Percentiles rank a stretch among this genome's conserved stretches.
Conservation (phyloP, 2,888 invertebrate genomes). For the Drosophila meridiana region DNA sequence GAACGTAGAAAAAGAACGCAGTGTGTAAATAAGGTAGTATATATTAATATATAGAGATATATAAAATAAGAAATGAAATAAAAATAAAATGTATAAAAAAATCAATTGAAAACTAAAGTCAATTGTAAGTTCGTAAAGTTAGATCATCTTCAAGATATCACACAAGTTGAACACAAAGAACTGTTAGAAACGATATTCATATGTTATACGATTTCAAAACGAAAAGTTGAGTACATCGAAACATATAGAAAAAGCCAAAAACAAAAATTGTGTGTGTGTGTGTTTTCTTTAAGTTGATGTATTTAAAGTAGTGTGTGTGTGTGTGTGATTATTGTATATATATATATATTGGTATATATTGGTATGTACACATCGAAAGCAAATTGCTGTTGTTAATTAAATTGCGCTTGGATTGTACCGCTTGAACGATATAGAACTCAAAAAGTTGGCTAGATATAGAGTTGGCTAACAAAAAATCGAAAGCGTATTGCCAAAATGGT, state of each 20-base stretch:
- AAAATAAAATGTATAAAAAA: constrained; percentile 39
- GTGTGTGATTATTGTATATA: constrained; percentile 32
- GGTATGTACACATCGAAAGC: constrained; percentile 71
- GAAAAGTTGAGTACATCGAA: constrained; percentile 40
- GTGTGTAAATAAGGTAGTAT: constrained; percentile 75
- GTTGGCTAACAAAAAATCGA: constrained; percentile 76
- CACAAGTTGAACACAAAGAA: constrained; percentile 32
- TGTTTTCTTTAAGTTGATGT: constrained; percentile 28
- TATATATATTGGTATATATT: constrained; percentile 43
- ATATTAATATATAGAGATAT: constrained; percentile 43
- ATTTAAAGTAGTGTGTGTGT: constrained; percentile 14
- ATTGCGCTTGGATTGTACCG: constrained; percentile 47
- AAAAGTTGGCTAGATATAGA: constrained; percentile 40
- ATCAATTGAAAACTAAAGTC: constrained; percentile 1
- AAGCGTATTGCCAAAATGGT: constrained; percentile 73
- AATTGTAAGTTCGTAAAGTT: constrained; percentile 25
- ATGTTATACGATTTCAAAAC: constrained; percentile 4
- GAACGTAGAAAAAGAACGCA: constrained; percentile 79
- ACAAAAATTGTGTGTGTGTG: constrained; percentile 24
- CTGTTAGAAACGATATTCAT: constrained; percentile 38
- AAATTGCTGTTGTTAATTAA: constrained; percentile 59
- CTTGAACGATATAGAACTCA: constrained; percentile 40
- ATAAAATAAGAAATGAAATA: constrained; percentile 56
- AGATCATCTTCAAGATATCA: constrained; percentile 17
- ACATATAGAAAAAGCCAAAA: constrained; percentile 56